phyloP scores from a whole-genome alignment of 2,797 vertebrate genomes.

The Psittacula echo region DNA sequence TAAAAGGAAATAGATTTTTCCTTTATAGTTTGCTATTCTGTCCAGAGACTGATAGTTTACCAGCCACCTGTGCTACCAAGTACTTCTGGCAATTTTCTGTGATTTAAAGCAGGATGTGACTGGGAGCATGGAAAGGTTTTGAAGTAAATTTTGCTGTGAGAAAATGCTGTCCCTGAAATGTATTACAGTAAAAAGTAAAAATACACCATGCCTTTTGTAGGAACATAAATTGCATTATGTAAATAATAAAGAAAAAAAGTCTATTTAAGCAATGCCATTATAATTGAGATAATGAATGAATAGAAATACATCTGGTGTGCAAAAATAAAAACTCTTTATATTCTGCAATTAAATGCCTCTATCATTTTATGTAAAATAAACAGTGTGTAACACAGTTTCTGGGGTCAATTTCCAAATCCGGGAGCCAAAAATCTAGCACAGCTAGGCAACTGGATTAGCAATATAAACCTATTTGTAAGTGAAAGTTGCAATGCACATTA shows the following conservation, averaged over 20 bases:
- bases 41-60: background rate
- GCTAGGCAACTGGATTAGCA: background rate
- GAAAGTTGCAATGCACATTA: background rate
- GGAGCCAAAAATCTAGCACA: background rate
- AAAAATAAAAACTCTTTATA: background rate
- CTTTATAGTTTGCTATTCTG: background rate
- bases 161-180: background rate
- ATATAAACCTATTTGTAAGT: background rate
- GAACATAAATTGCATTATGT: background rate
- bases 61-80: background rate
- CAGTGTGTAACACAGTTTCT: background rate
- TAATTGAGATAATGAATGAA: background rate
- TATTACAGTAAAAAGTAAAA: background rate
- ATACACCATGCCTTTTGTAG: background rate
- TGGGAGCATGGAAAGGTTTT: background rate
- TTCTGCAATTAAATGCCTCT: background rate
- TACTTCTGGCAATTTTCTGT: slow-evolving; percentile 5
- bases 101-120: slow-evolving; percentile 1
- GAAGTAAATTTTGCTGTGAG: background rate
- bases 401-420: background rate
- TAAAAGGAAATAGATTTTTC: slow-evolving; percentile 25
- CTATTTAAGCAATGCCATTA: background rate
- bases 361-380: background rate
- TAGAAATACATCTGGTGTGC: background rate
- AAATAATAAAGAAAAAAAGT: background rate